Evolutionary conservation across 2,113 vertebrate species (phyloP), one percentile per base, ranked within the genome.

Genomic region (Pionites leucogaster): DNA sequence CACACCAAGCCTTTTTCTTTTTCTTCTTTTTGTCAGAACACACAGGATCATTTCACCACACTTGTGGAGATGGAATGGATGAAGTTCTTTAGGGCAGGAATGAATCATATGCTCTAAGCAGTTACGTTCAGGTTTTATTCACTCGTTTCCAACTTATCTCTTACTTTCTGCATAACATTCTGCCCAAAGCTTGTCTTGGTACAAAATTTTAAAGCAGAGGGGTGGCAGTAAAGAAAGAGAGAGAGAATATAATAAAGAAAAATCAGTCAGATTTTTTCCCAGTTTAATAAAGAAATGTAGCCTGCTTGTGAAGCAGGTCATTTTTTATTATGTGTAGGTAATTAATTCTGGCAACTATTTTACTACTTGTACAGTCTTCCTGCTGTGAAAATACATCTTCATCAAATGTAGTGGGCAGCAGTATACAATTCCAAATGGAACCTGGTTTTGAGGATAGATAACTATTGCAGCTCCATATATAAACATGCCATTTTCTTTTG

Each of bases 281-380:
- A 46, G 12, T 67, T 77, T 65, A 93, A 69, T 84, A 86, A 63
- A 90, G 81, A 80, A 77, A 91, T 79, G 44, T 91, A 79, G 13
- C 31, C 42, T 92, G 11, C 31, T 70, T 63, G 35, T 64, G 37
- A 93, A 91, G 17, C 25, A 90, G 20, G 10, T 35, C 0, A 71
- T 90, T 75, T 85, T 76, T 88, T 93, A 55, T 77, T 92, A 79
- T 84, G 33, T 75, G 10, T 37, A 55, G 27, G 37, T 72, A 94
- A 86, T 96, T 96, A 96, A 84, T 86, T 93, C 47, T 86, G 80
- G 17, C 76, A 92, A 92, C 24, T 84, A 22, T 83, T 95, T 92
- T 78, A 65, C 19, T 55, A 42, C 19, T 87, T 76, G 29, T 69
- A 91, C 50, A 77, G 39, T 39, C 16, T 74, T 91, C 71, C 29